These are phyloP conservation scores for Pherbina coryleti DNA, from an alignment of 2,888 invertebrate species.

Conservation along the genomic window DNA sequence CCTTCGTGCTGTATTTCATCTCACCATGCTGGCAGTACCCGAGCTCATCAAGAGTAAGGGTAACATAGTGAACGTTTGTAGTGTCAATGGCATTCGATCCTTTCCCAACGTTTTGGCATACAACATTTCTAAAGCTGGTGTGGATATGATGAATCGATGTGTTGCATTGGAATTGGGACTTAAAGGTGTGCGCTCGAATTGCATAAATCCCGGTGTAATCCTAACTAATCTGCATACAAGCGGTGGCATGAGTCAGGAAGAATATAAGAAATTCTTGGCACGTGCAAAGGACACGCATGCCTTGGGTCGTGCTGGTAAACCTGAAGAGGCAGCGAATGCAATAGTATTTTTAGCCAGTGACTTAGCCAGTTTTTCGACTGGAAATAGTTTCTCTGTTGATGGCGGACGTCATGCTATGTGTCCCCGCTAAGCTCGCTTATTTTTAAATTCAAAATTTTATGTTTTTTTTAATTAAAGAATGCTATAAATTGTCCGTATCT, in stretches of 20 bases:
- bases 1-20: conserved; percentile 82
- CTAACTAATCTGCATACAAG: conserved; percentile 88
- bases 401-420: conserved; percentile 95
- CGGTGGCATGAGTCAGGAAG: conserved; percentile 86
- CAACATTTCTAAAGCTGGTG: conserved; percentile 90
- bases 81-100: conserved; percentile 89
- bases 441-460: too few relatives aligned
- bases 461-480: too few relatives aligned
- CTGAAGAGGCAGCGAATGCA: conserved; percentile 86
- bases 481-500: too few relatives aligned
- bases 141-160: conserved; percentile 95
- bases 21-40: conserved; percentile 89
- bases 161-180: conserved; percentile 87
- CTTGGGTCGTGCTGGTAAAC: conserved; percentile 84
- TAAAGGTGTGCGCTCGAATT: conserved; percentile 88
- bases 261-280: conserved; percentile 86
- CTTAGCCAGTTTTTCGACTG: conserved; percentile 89
- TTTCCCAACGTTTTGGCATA: conserved; percentile 92
- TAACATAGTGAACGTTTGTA: conserved; percentile 95
- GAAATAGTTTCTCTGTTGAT: conserved; percentile 88
- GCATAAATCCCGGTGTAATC: conserved; percentile 91
- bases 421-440: conserved; percentile 81
- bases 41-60: conserved; percentile 86
- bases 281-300: conserved; percentile 90
- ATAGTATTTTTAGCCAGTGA: conserved; percentile 93